These are phyloP conservation scores for Pseudois nayaur DNA, from an alignment of 2,113 vertebrate genomes.

Conservation along the genomic window DNA sequence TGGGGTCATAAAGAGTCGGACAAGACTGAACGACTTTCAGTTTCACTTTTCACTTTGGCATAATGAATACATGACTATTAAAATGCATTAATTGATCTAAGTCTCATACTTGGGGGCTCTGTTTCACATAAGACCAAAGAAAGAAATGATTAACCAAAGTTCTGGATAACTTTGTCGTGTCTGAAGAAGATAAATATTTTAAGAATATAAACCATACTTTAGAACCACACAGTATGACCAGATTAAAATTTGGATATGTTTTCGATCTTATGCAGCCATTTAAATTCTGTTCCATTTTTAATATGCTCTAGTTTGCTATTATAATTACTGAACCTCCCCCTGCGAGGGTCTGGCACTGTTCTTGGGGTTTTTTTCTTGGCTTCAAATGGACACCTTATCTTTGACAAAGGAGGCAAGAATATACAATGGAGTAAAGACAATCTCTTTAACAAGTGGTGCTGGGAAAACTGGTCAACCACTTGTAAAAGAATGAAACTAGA, in stretches of 20 bases:
- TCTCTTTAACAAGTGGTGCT: too few relatives aligned
- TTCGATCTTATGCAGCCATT: neutral
- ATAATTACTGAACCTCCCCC: neutral
- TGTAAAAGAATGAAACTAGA: too few relatives aligned
- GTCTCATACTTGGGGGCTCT: neutral
- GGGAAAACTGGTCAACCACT: too few relatives aligned
- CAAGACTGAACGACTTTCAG: neutral
- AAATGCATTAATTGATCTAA: neutral
- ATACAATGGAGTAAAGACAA: too few relatives aligned
- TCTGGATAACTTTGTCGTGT: neutral
- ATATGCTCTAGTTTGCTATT: neutral
- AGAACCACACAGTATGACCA: neutral
- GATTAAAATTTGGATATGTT: neutral
- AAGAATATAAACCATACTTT: neutral
- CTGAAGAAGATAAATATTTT: neutral
- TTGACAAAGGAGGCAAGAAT: too few relatives aligned
- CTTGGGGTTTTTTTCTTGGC: neutral
- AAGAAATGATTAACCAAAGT: neutral
- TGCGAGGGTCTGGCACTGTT: neutral
- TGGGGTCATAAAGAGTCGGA: neutral
- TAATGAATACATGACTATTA: neutral
- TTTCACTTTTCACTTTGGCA: neutral
- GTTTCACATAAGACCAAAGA: neutral
- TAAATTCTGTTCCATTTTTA: neutral
- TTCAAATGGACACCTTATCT: too few relatives aligned